Conservation (phyloP, 2,888 invertebrate species). For the Disparrhopalites patrizii region DNA sequence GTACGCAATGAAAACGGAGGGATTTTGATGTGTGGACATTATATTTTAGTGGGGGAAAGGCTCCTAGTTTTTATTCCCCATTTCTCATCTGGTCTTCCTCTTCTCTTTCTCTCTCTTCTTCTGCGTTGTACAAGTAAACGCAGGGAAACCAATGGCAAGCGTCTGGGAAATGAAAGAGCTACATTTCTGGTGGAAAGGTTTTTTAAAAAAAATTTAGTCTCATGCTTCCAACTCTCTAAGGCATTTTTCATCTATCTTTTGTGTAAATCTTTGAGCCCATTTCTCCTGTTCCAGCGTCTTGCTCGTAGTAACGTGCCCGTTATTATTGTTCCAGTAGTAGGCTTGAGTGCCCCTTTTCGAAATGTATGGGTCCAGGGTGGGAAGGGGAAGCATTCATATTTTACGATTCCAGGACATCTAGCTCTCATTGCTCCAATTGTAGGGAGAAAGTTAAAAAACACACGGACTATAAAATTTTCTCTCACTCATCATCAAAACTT, state of each 20-base stretch:
- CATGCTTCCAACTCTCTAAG: background rate
- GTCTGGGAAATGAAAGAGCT: background rate
- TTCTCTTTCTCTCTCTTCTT: background rate
- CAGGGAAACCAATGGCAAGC: background rate
- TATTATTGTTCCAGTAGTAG: background rate
- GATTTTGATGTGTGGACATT: conserved; percentile 8
- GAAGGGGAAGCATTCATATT: no score
- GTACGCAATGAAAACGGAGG: background rate
- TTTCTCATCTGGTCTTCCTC: background rate
- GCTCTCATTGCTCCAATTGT: no score
- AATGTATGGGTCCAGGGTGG: no score
- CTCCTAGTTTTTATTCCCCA: no score
- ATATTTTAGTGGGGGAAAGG: background rate
- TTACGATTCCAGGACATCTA: no score
- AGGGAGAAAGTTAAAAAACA: no score
- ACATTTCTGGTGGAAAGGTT: background rate
- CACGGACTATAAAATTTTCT: no score
- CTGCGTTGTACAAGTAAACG: background rate
- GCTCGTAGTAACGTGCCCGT: background rate
- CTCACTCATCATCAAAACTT: no score
- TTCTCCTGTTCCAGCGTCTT: background rate
- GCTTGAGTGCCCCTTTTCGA: background rate
- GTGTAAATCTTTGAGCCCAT: conserved; percentile 11
- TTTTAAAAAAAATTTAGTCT: no score
- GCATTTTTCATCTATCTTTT: conserved; percentile 20